A percentile compares a stretch with the other conserved stretches of the same genome.
These are phyloP conservation scores for Strix occidentalis DNA, from an alignment of 2,797 vertebrate species.

Conservation along the genomic window DNA sequence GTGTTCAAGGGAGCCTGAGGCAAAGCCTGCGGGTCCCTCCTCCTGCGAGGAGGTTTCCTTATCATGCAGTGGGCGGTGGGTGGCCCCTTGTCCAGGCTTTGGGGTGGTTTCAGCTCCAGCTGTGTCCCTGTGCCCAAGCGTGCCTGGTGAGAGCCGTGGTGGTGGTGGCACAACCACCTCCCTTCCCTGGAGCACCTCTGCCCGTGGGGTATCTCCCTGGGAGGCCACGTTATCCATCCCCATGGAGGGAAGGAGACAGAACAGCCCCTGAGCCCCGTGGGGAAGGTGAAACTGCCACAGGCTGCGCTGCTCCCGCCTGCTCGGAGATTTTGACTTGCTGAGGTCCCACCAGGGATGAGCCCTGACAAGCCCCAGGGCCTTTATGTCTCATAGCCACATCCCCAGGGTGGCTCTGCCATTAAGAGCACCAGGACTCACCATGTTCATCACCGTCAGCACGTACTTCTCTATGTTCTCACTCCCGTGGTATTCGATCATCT, in stretches of 20 bases:
- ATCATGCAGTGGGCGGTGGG: not conserved
- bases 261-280: not conserved
- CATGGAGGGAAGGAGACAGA: not conserved
- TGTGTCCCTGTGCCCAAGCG: not conserved
- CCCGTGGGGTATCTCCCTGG: not conserved
- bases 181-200: not conserved
- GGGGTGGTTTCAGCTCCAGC: not conserved
- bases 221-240: not conserved
- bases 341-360: not conserved
- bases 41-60: not conserved
- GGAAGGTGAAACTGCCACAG: not conserved
- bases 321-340: not conserved
- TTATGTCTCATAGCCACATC: rapidly evolving
- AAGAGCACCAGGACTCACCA: constrained; percentile 80
- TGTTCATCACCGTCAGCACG: constrained; percentile 95
- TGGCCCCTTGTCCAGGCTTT: not conserved
- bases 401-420: not conserved
- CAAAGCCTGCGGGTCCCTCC: not conserved
- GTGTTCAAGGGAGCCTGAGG: rapidly evolving
- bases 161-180: not conserved
- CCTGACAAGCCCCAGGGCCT: not conserved
- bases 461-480: constrained; percentile 87
- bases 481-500: constrained; percentile 95
- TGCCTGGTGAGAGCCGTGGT: not conserved
- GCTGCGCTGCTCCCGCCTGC: not conserved